Conservation (phyloP, 2,797 vertebrate species). For the Corythornis leucogaster region DNA sequence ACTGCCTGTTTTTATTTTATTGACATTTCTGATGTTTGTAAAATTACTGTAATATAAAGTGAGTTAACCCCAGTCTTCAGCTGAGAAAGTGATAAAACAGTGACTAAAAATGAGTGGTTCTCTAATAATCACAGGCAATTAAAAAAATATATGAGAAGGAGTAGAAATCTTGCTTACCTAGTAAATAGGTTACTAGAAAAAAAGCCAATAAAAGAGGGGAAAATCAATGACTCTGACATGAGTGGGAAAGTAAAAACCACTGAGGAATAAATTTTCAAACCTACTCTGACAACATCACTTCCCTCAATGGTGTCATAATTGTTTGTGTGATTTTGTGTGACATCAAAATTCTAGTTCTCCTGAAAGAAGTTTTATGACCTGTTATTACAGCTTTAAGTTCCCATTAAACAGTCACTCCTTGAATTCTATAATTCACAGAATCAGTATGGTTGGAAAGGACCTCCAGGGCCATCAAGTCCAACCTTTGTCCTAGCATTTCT, state of each 20-base stretch:
- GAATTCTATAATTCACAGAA: neutral
- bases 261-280: neutral
- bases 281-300: neutral
- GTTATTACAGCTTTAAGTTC: neutral
- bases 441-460: no score
- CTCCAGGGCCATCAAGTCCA: no score
- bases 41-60: slow-evolving; percentile 54
- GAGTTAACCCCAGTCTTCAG: slow-evolving; percentile 33
- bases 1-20: slow-evolving; percentile 39
- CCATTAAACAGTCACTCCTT: neutral
- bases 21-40: slow-evolving; percentile 49
- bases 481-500: no score
- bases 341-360: neutral
- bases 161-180: neutral
- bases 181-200: slow-evolving; percentile 13
- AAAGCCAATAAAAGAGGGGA: neutral
- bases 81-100: neutral
- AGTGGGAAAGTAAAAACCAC: neutral
- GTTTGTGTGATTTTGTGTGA: neutral
- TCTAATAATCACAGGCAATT: neutral
- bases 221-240: neutral
- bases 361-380: neutral
- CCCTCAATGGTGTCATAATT: neutral
- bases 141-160: neutral
- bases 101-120: slow-evolving; percentile 14